Evolutionary conservation across 2,797 vertebrate species (phyloP), one percentile per base, ranked within the genome.

Genomic region (Enteromius anoplus): DNA sequence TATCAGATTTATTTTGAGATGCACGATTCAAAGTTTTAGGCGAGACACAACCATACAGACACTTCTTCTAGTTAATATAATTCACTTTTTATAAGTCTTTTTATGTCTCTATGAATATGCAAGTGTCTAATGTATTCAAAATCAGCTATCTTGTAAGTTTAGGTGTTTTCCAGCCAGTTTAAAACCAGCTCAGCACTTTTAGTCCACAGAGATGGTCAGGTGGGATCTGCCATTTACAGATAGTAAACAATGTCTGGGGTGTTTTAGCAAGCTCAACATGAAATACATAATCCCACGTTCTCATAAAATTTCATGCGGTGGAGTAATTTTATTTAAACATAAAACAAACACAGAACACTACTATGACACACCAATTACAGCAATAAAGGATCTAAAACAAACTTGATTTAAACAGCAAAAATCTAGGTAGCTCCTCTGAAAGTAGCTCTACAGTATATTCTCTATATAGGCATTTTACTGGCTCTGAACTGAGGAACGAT

Each of bases 401-500:
- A 45, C 9, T 51, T 34, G 17, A 51, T 49, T 26, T 71, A 47
- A 42, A 70, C 23, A 11, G 65, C 19, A 55, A 12, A 1, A 40
- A 62, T 23, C n/a, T 12, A 23, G 23, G 55, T 17, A 32, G 64
- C 53, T 75, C 70, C 26, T 77, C 49, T 68, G 53, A 75, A 14
- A 78, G 11, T 19, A 17, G 40, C 23, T 32, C 11, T 60, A 26
- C 26, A 26, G 26, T 26, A 26, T 60, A 21, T 72, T 53, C n/a
- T 40, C 73, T 7, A 9, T 55, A 26, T 68, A 45, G 6, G 58
- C 82, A 77, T 69, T 94, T 94, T 91, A 93, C 88, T 84, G 92
- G 91, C 66, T 73, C 62, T 92, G 94, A 93, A 94, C 93, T 87
- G 29, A 29, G 78, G 94, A 94, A 90, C 93, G 71, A 94, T 96